Evolutionary conservation across 2,113 vertebrate genomes (phyloP).

Genomic region (Indri indri): DNA sequence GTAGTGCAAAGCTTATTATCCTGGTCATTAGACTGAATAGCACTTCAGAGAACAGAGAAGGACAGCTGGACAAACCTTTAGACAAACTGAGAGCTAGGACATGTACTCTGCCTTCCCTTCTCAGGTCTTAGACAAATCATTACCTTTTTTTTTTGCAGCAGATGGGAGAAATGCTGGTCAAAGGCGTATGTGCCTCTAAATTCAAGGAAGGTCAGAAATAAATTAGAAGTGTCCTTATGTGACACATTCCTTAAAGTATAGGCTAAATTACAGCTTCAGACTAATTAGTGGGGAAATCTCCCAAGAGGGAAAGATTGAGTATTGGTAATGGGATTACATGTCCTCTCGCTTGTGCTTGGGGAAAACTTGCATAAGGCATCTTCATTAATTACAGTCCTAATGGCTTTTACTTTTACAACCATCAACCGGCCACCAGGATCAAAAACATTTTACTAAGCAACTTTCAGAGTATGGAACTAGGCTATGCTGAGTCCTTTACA

Average conservation of each 20-base stretch:
- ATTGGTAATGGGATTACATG: conserved; percentile 67
- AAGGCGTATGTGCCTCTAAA: conserved; percentile 54
- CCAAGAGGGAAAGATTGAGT: conserved; percentile 67
- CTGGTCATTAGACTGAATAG: not conserved
- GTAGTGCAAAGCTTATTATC: not conserved
- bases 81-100: not conserved
- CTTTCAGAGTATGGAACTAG: not conserved
- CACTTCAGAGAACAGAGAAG: not conserved
- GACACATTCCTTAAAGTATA: conserved; percentile 72
- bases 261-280: conserved; percentile 74
- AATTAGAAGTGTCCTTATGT: conserved; percentile 72
- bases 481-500: not conserved
- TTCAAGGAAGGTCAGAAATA: conserved; percentile 72
- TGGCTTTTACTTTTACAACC: conserved; percentile 61
- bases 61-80: not conserved
- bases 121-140: not conserved
- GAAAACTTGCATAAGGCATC: conserved; percentile 62
- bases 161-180: conserved; percentile 53
- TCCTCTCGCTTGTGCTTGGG: conserved; percentile 38
- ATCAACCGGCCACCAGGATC: conserved; percentile 6
- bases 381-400: conserved; percentile 72
- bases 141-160: not conserved
- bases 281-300: conserved; percentile 76
- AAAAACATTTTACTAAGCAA: conserved; percentile 56
- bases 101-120: not conserved